These are phyloP conservation scores for Cynodonichthys magdalenae DNA, from an alignment of 2,797 vertebrate species.

Conservation along the genomic window DNA sequence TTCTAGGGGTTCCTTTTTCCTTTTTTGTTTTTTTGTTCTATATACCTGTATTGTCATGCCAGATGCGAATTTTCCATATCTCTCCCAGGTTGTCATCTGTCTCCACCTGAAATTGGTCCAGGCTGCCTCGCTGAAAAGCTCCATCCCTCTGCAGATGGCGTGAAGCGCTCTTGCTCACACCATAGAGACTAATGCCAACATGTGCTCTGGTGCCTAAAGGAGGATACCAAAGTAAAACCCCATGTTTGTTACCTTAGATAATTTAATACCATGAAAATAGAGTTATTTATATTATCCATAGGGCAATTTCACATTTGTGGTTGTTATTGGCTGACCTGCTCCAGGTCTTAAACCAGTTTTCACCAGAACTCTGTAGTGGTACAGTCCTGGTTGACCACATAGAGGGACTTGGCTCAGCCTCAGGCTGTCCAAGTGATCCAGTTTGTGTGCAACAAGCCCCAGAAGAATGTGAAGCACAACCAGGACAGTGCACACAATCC, in stretches of 20 bases:
- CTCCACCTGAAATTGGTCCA: slow-evolving; percentile 85
- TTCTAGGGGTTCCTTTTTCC: no score
- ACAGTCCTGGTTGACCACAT: slow-evolving; percentile 78
- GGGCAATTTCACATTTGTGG: not conserved
- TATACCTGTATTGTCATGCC: slow-evolving; percentile 87
- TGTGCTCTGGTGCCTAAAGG: slow-evolving; percentile 84
- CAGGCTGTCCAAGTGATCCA: slow-evolving; percentile 82
- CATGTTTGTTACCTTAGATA: not conserved
- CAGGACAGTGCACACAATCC: slow-evolving; percentile 77
- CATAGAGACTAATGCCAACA: slow-evolving; percentile 83
- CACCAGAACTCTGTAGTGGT: slow-evolving; percentile 82
- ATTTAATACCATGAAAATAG: not conserved
- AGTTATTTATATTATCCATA: not conserved
- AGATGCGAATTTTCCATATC: slow-evolving; percentile 86
- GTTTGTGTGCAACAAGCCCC: slow-evolving; percentile 81
- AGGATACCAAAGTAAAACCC: not conserved
- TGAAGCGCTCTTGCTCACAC: slow-evolving; percentile 81
- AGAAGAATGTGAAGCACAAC: slow-evolving; percentile 78
- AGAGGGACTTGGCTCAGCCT: slow-evolving; percentile 77
- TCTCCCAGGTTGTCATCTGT: slow-evolving; percentile 82
- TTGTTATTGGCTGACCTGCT: slow-evolving; percentile 71
- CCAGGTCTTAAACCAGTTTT: slow-evolving; percentile 83
- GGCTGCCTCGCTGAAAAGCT: slow-evolving; percentile 78
- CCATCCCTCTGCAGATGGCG: slow-evolving; percentile 81
- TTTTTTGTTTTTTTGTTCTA: no score